Evolutionary conservation across 2,888 invertebrate genomes (phyloP).

Genomic region (Caenorhabditis doughertyi): DNA sequence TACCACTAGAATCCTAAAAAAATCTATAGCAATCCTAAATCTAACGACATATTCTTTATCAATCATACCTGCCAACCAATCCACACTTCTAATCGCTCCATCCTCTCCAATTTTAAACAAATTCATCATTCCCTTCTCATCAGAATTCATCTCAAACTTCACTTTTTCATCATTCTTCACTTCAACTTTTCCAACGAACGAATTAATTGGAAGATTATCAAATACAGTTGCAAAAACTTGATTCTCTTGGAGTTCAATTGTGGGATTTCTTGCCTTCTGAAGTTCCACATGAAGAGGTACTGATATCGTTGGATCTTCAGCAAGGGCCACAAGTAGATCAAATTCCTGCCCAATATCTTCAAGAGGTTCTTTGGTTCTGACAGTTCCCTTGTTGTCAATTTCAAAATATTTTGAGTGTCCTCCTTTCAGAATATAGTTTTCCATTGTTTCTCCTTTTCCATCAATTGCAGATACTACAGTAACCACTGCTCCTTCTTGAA

Average conservation of each 20-base stretch:
- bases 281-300: constrained; percentile 51
- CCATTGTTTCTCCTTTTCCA: constrained; percentile 14
- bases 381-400: constrained; percentile 39
- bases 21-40: too few species aligned
- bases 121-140: constrained; percentile 34
- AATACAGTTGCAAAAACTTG: constrained; percentile 56
- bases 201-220: constrained; percentile 50
- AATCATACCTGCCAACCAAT: constrained; percentile 48
- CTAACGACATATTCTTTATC: too few species aligned
- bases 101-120: constrained; percentile 49
- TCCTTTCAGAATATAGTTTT: constrained; percentile 29
- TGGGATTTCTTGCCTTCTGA: background rate
- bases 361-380: constrained; percentile 12
- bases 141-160: constrained; percentile 50
- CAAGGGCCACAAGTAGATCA: constrained; percentile 51
- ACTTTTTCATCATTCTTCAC: constrained; percentile 34
- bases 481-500: constrained; percentile 19
- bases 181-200: constrained; percentile 50
- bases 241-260: constrained; percentile 20
- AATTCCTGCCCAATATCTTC: constrained; percentile 2
- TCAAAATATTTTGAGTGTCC: constrained; percentile 43
- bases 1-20: background rate
- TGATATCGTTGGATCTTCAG: constrained; percentile 16
- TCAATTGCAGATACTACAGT: constrained; percentile 35
- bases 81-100: constrained; percentile 52